Evolutionary conservation across 2,888 invertebrate genomes (phyloP), one percentile per base, ranked within the genome.

Genomic region (Chrysopilus asiliformis): DNA sequence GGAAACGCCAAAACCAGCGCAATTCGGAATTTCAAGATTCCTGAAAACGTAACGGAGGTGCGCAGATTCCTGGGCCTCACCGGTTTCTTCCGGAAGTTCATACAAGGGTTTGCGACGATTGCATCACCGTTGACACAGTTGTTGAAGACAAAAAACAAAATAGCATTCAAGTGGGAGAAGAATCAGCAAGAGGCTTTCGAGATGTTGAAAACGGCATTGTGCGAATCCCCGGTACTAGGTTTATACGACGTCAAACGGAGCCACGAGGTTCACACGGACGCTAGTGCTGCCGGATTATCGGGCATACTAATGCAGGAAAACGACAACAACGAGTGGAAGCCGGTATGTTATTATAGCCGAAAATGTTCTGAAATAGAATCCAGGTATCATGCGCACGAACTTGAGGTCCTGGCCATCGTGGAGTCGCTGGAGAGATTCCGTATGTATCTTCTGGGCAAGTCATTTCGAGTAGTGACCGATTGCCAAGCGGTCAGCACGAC

Each of bases 211-310:
- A 9, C 27, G 3, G 36, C 35, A 3, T 34, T 59, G 3, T 36
- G 39, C 0, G 38, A 43, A 14, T 38, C 49, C 12, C 51, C 53
- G 0, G 39, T 56, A 0, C 32, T 60, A n/a, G 45, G 47, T 0
- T 36, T 55, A 9, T 24, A 48, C 27, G 44, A 55, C 13, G 46
- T 47, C 1, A 31, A 29, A 1, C 32, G 39, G 4, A 43, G 48
- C 17, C 52, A 49, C 7, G 34, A 57, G 18, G 31, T 56, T 1
- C 58, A 59, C 19, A 58, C 57, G 0, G 58, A 60, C 32, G 57
- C 58, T 0, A 51, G 53, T 17, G 44, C 49, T 12, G 12, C 43
- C 0, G 56, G 56, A 1, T 43, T 47, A 43, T 53, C 34, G 3
- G 56, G 52, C 2, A 52, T 60, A 5, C n/a, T 60, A 0, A 32